Percentiles rank a stretch among this genome's conserved stretches.
Evolutionary conservation across 1,140 invertebrate genomes (phyloP).

Genomic region (Drosophila ironensis): DNA sequence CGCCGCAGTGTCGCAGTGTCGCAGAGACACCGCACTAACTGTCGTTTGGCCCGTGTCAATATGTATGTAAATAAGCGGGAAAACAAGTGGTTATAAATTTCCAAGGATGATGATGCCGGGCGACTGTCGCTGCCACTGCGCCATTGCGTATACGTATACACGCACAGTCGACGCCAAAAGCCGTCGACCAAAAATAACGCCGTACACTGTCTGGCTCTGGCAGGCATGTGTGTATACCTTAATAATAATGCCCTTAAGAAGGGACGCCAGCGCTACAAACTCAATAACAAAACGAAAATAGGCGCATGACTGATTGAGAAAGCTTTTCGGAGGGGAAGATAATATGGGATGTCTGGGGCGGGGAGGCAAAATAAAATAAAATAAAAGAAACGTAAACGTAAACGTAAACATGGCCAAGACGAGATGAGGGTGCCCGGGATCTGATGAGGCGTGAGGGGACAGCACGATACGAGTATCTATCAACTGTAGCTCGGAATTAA

Average conservation of each 20-base stretch:
- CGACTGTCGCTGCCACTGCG: constrained; percentile 22
- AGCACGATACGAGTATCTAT: constrained; percentile 27
- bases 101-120: constrained; percentile 48
- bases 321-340: background rate
- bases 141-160: constrained; percentile 64
- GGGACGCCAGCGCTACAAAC: constrained; percentile 40
- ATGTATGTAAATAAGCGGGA: constrained; percentile 77
- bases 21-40: constrained; percentile 42
- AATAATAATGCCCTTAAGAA: constrained; percentile 69
- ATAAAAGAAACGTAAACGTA: constrained; percentile 14
- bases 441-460: constrained; percentile 27
- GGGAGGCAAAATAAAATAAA: constrained; percentile 54
- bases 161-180: constrained; percentile 59
- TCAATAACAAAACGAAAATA: constrained; percentile 40
- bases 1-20: no score
- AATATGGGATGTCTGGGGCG: no score
- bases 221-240: constrained; percentile 27
- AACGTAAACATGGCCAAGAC: constrained; percentile 36
- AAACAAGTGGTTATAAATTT: constrained; percentile 79
- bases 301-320: constrained; percentile 15
- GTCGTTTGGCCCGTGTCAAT: constrained; percentile 61
- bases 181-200: constrained; percentile 61
- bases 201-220: constrained; percentile 15
- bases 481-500: constrained; percentile 13
- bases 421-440: constrained; percentile 1